These are phyloP conservation scores for Pangasius larnaudii DNA, from an alignment of 2,797 vertebrate genomes.

Conservation along the genomic window DNA sequence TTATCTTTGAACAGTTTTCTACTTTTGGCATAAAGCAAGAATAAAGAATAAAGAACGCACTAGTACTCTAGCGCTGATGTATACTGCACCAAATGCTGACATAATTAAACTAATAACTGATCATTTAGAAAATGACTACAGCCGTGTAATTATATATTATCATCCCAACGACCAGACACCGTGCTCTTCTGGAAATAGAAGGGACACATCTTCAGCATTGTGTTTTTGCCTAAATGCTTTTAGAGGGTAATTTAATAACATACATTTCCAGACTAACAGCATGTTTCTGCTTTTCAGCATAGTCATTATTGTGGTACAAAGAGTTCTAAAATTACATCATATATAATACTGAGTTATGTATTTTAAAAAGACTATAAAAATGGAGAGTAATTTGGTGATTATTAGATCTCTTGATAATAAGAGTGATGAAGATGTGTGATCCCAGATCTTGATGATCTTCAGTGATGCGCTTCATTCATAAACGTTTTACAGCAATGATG, in stretches of 20 bases:
- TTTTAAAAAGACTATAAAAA: too few species aligned
- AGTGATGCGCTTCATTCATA: background rate
- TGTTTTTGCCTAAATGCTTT: conserved; percentile 1
- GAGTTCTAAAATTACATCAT: background rate
- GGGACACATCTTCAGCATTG: background rate
- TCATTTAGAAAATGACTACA: background rate
- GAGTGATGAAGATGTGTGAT: background rate
- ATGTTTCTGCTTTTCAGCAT: background rate
- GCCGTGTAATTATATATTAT: background rate
- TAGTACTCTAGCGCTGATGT: too few species aligned
- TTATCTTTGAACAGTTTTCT: background rate
- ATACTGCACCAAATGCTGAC: background rate
- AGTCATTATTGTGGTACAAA: background rate
- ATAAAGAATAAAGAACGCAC: too few species aligned
- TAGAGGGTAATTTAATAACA: background rate
- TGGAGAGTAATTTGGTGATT: too few species aligned
- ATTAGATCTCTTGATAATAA: too few species aligned
- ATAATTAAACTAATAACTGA: background rate
- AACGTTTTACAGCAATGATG: background rate
- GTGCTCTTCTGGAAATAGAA: background rate
- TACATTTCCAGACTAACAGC: conserved; percentile 10
- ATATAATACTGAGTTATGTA: background rate
- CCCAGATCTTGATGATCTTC: background rate
- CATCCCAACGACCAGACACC: background rate
- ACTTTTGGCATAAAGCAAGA: background rate